These are phyloP conservation scores for Rhizoglyphus robini DNA, from an alignment of 1,140 invertebrate species.

Conservation along the genomic window DNA sequence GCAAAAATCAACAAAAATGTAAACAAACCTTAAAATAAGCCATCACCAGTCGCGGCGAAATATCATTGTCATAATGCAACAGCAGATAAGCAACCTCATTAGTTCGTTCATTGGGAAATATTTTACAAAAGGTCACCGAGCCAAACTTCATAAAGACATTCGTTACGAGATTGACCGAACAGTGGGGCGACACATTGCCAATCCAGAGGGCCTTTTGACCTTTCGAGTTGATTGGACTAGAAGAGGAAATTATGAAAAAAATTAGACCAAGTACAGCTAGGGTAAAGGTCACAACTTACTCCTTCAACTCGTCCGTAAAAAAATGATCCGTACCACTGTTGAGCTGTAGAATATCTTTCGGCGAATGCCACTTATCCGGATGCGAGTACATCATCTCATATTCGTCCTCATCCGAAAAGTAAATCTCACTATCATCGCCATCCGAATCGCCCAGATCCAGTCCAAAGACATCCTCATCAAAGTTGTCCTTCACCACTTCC, in stretches of 20 bases:
- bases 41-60: conserved; percentile 5
- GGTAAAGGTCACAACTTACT: not conserved
- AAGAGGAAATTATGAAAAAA: not conserved
- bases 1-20: not conserved
- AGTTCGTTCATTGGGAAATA: conserved; percentile 14
- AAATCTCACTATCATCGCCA: conserved; percentile 2
- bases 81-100: conserved; percentile 1
- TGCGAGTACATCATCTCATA: not conserved
- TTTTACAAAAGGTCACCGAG: conserved; percentile 4
- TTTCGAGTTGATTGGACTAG: conserved; percentile 10
- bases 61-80: conserved; percentile 17
- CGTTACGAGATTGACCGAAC: not conserved
- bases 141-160: conserved; percentile 13
- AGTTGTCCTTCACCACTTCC: not conserved
- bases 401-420: conserved; percentile 9
- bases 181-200: conserved; percentile 2
- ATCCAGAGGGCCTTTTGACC: conserved; percentile 14
- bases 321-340: not conserved
- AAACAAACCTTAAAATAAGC: conserved; percentile 8
- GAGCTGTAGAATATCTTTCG: conserved; percentile 2
- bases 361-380: not conserved
- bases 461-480: conserved; percentile 3
- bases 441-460: no score
- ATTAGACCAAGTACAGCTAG: not conserved
- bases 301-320: not conserved